These are phyloP conservation scores for Iguana delicatissima DNA, from an alignment of 2,797 vertebrate species.

Conservation along the genomic window DNA sequence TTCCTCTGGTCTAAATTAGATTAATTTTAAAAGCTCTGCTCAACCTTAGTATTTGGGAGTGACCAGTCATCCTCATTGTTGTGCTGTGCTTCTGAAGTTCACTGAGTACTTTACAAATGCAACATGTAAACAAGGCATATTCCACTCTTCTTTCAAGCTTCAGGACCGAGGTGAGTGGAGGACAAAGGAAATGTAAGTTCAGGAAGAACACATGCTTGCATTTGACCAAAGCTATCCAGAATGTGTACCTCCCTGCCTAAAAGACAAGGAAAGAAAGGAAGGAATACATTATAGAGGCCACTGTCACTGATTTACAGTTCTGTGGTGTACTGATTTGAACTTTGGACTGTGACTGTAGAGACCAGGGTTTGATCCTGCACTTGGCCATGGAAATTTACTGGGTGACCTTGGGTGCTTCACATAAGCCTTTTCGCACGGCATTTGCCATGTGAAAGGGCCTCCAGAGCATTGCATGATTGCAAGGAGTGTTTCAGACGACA, in stretches of 20 bases:
- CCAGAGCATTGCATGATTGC: too few species aligned
- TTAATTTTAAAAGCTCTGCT: too few species aligned
- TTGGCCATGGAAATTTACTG: too few species aligned
- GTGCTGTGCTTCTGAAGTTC: background rate
- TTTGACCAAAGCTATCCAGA: background rate
- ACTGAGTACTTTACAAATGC: background rate
- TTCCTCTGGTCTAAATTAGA: background rate
- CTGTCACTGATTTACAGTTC: background rate
- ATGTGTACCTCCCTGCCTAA: background rate
- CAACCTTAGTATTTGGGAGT: background rate
- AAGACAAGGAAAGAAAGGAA: background rate
- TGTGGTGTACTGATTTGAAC: too few species aligned
- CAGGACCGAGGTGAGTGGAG: background rate
- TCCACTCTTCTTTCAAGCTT: too few species aligned
- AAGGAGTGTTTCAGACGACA: too few species aligned
- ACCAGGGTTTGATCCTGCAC: too few species aligned
- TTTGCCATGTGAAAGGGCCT: too few species aligned
- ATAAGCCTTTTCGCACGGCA: too few species aligned
- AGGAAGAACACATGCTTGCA: background rate
- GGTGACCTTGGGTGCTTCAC: too few species aligned
- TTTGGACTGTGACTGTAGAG: too few species aligned
- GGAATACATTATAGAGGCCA: background rate
- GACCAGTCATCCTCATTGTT: background rate
- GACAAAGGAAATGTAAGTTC: background rate
- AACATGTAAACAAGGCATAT: background rate